Conservation (phyloP, 2,888 invertebrate species). For the Sclerodermus sp. region DNA sequence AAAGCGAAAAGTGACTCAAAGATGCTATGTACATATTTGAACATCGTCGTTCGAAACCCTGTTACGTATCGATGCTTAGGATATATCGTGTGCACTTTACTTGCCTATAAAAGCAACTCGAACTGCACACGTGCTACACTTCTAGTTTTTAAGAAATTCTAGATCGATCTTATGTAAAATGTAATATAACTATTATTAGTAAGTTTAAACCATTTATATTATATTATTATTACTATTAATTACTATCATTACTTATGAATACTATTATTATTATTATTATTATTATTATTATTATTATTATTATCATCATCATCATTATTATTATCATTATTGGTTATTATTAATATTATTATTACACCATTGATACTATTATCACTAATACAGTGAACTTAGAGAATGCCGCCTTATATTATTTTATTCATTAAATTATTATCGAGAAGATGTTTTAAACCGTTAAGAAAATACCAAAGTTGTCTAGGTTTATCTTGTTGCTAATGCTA, state of each 20-base stretch:
- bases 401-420: conserved; percentile 41
- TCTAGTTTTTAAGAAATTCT: conserved; percentile 35
- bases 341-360: conserved; percentile 5
- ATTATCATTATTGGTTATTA: conserved; percentile 4
- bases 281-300: conserved; percentile 27
- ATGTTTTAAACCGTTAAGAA: conserved; percentile 48
- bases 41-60: conserved; percentile 24
- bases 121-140: conserved; percentile 23
- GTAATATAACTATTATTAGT: conserved; percentile 49
- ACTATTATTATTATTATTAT: conserved; percentile 27
- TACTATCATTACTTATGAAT: conserved; percentile 33
- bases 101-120: conserved; percentile 19
- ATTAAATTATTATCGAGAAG: conserved; percentile 42
- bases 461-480: conserved; percentile 59
- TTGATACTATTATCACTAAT: conserved; percentile 12
- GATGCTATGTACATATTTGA: conserved; percentile 34
- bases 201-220: conserved; percentile 30
- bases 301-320: conserved; percentile 17
- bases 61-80: conserved; percentile 27
- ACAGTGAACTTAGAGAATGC: conserved; percentile 31
- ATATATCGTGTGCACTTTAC: conserved; percentile 19
- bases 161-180: conserved; percentile 50
- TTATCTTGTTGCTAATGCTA: conserved; percentile 36
- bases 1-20: conserved; percentile 8
- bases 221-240: conserved; percentile 31